Evolutionary conservation across 2,888 invertebrate species (phyloP).

Genomic region (Diabrotica balteata): DNA sequence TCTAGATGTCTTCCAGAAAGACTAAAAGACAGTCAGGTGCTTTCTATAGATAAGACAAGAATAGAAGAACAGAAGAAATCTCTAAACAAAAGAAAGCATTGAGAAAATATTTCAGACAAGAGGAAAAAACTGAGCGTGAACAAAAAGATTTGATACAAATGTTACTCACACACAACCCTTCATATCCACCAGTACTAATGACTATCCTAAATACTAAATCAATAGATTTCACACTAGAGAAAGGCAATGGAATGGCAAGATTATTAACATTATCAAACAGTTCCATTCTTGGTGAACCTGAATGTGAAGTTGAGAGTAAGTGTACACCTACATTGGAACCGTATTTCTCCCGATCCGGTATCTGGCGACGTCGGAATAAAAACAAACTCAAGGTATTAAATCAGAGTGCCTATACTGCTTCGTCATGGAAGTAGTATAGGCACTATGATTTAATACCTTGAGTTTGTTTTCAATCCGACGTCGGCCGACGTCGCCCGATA

Average conservation of each 20-base stretch:
- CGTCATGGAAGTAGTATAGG: too few relatives aligned
- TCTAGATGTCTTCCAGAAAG: constrained; percentile 7
- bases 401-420: too few relatives aligned
- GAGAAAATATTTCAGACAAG: background rate
- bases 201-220: constrained; percentile 5
- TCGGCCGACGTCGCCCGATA: too few relatives aligned
- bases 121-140: background rate
- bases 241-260: constrained; percentile 7
- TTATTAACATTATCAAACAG: constrained; percentile 7
- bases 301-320: constrained; percentile 2
- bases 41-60: constrained; percentile 18
- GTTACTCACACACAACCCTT: background rate
- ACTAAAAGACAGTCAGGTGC: constrained; percentile 19
- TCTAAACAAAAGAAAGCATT: background rate
- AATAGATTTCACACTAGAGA: constrained; percentile 16
- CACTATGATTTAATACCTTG: too few relatives aligned
- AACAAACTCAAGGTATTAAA: too few relatives aligned
- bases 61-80: constrained; percentile 9
- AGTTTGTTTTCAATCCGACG: too few relatives aligned
- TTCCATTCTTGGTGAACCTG: constrained; percentile 3
- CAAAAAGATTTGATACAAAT: constrained; percentile 7
- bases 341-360: too few relatives aligned
- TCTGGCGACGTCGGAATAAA: too few relatives aligned
- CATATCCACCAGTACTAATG: background rate
- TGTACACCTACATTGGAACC: too few relatives aligned